A percentile compares a stretch with the other conserved stretches of the same genome.
These are phyloP conservation scores for Diplosoma virens DNA, from an alignment of 23 tunicate genomes.

Conservation along the genomic window DNA sequence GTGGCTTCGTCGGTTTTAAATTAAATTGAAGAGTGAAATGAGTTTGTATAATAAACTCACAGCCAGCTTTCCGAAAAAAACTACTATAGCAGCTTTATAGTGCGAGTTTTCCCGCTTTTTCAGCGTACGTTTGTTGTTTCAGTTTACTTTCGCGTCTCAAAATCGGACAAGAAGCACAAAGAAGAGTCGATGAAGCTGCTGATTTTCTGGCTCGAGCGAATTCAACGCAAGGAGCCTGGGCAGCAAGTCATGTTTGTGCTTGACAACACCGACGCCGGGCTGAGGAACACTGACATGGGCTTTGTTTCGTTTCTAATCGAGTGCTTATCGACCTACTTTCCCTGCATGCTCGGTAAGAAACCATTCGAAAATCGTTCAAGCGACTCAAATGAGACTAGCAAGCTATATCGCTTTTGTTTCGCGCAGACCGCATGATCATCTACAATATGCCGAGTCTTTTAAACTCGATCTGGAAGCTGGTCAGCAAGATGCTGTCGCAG, in stretches of 20 bases:
- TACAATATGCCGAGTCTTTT: slow-evolving; percentile 61
- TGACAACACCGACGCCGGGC: slow-evolving; percentile 49
- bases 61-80: no score
- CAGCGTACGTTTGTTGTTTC: no score
- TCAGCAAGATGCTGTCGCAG: slow-evolving; percentile 68
- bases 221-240: slow-evolving; percentile 73
- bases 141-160: slow-evolving; percentile 49
- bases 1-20: no score
- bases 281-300: slow-evolving; percentile 57
- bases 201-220: slow-evolving; percentile 73
- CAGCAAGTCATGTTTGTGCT: slow-evolving; percentile 52
- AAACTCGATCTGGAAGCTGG: slow-evolving; percentile 75
- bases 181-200: slow-evolving; percentile 41
- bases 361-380: no score
- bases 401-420: no score
- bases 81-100: no score
- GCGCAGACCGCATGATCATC: slow-evolving; percentile 35
- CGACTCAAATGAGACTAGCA: background rate
- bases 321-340: slow-evolving; percentile 62
- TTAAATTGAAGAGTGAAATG: no score
- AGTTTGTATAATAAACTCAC: no score
- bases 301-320: slow-evolving; percentile 65
- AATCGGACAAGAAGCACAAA: slow-evolving; percentile 50
- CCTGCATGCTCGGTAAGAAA: slow-evolving; percentile 72
- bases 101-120: no score